phyloP scores from a whole-genome alignment of 2,797 vertebrate species.

The Dendrocincla tyrannina region DNA sequence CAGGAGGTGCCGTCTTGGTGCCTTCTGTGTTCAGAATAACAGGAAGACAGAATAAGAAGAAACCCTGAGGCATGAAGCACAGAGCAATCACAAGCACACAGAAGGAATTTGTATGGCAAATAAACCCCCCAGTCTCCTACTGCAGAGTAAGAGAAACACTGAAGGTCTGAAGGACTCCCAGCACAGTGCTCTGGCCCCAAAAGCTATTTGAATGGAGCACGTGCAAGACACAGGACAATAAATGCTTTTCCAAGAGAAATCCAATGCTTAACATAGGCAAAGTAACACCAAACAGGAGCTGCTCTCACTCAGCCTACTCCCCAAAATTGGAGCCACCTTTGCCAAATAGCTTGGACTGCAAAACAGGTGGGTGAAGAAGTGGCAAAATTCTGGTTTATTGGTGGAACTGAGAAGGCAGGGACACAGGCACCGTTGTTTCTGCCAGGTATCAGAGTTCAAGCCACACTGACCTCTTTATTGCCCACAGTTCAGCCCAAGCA shows the following conservation, averaged over 20 bases:
- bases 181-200: background rate
- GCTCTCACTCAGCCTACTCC: background rate
- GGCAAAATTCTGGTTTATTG: background rate
- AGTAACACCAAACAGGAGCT: background rate
- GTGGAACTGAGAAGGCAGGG: background rate
- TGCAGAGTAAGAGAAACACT: background rate
- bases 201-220: background rate
- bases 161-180: background rate
- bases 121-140: background rate
- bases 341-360: background rate
- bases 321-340: background rate
- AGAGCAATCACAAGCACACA: background rate
- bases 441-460: background rate
- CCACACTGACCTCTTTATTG: background rate
- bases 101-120: background rate
- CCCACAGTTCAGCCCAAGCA: accelerated
- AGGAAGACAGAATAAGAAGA: background rate
- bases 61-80: background rate
- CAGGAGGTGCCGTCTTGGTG: background rate
- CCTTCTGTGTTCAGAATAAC: background rate
- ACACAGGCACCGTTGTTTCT: background rate
- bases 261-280: background rate
- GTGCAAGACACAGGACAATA: background rate
- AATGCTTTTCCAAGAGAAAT: background rate
- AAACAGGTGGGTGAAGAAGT: background rate